A percentile compares a stretch with the other conserved stretches of the same genome.
Conservation (phyloP, 2,113 vertebrate genomes). For the Equus quagga region DNA sequence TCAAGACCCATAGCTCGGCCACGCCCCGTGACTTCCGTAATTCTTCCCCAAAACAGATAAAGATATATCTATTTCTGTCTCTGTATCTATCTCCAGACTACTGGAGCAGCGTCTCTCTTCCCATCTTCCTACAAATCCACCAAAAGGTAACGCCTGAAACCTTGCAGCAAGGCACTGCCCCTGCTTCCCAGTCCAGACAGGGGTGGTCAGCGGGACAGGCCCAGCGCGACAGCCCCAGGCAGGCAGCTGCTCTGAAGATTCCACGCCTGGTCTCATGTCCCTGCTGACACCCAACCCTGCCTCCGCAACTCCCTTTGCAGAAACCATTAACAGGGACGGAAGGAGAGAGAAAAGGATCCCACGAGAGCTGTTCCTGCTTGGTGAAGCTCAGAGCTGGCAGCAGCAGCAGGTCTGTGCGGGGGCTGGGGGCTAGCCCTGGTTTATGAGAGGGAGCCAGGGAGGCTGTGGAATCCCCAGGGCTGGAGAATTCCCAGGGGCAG, state of each 20-base stretch:
- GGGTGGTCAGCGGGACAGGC: background rate
- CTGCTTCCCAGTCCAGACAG: background rate
- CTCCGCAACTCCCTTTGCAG: background rate
- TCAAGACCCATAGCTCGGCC: too few species aligned
- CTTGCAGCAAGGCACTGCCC: background rate
- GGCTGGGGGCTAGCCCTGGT: rapidly evolving
- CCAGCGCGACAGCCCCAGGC: background rate
- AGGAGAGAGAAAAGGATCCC: background rate
- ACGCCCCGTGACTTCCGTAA: too few species aligned
- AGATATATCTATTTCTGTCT: too few species aligned
- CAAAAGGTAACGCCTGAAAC: background rate
- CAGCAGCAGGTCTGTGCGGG: background rate
- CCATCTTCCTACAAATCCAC: background rate
- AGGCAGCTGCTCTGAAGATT: background rate
- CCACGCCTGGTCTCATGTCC: background rate
- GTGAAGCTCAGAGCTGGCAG: too few species aligned
- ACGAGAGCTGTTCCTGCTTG: background rate
- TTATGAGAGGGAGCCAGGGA: background rate
- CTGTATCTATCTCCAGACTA: background rate
- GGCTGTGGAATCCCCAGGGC: background rate
- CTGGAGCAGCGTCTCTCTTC: background rate
- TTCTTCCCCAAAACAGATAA: background rate
- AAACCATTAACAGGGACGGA: background rate
- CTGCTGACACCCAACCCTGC: rapidly evolving
- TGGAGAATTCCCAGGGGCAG: background rate